phyloP scores from a whole-genome alignment of 2,113 vertebrate species.

The Bufo gargarizans region DNA sequence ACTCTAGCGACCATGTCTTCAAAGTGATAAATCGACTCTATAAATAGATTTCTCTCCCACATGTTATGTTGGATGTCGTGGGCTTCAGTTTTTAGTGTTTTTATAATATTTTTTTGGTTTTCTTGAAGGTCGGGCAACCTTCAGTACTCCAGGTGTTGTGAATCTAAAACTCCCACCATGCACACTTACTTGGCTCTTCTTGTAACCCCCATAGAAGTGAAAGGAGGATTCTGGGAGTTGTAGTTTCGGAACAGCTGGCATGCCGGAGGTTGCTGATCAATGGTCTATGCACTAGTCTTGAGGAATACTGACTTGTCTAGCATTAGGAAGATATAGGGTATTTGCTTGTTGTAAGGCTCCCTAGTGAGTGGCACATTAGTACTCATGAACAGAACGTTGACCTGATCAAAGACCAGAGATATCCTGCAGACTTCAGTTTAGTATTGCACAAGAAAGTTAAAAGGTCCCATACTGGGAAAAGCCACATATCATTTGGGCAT shows the following conservation, averaged over 20 bases:
- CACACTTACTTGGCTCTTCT: no score
- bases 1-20: not conserved
- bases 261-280: no score
- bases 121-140: not conserved
- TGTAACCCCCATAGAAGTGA: no score
- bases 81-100: conserved; percentile 27
- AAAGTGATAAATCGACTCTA: not conserved
- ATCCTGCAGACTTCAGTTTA: not conserved
- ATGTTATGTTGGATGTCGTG: not conserved
- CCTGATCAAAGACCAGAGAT: not conserved
- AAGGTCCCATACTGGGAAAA: not conserved
- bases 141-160: no score
- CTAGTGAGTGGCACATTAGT: not conserved
- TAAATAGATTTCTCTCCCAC: conserved; percentile 27
- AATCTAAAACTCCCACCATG: no score
- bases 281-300: not conserved
- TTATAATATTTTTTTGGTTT: conserved; percentile 18
- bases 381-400: not conserved
- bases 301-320: conserved; percentile 19
- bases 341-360: not conserved
- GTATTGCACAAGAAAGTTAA: not conserved
- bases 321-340: conserved; percentile 28
- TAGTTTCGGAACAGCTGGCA: no score
- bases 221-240: no score
- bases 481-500: not conserved